Conservation (phyloP, 2,797 vertebrate species). For the Gallinago stenura region DNA sequence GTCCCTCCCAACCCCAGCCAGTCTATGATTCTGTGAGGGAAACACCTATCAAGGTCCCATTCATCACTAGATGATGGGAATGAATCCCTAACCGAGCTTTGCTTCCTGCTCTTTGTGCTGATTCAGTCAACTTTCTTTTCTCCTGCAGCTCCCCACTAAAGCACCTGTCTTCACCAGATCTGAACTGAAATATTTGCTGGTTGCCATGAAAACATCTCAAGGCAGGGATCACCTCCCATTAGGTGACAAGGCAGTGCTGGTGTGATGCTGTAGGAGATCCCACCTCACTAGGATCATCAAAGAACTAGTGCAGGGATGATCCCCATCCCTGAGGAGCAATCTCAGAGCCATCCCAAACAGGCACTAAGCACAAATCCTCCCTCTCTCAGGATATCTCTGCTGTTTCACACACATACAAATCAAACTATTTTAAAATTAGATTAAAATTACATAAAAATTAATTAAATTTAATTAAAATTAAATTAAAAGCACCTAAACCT, state of each 20-base stretch:
- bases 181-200: neutral
- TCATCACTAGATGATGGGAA: neutral
- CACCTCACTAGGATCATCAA: neutral
- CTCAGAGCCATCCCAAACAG: neutral
- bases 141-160: neutral
- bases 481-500: neutral
- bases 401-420: neutral
- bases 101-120: neutral
- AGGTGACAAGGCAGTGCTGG: rapidly evolving
- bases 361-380: neutral
- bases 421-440: neutral
- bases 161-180: neutral
- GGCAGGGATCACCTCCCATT: neutral
- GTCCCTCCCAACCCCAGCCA: neutral
- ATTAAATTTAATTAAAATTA: too few relatives aligned
- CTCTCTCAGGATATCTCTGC: neutral
- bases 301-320: neutral
- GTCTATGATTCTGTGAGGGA: neutral
- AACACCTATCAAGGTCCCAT: neutral
- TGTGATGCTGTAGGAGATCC: neutral
- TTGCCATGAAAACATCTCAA: neutral
- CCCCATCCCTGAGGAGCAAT: neutral
- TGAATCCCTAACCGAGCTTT: neutral
- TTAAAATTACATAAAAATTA: too few relatives aligned
- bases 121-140: neutral